phyloP scores from a whole-genome alignment of 2,888 invertebrate genomes.

The Sphinx pinastri region DNA sequence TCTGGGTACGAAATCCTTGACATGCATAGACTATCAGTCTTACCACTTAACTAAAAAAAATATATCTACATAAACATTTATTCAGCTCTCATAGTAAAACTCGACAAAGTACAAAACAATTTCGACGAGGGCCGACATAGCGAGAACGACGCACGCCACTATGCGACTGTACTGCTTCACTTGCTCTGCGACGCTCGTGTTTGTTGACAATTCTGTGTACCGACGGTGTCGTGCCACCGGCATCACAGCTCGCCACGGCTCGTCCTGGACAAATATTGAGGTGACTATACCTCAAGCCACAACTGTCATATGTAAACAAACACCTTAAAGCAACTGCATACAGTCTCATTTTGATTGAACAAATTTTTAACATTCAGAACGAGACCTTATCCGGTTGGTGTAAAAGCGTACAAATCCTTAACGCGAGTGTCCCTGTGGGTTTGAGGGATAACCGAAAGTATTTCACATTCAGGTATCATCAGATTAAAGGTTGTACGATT shows the following conservation, averaged over 20 bases:
- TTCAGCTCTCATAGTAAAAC: slow-evolving; percentile 36
- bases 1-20: no score
- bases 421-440: no score
- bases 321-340: no score
- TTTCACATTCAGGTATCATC: no score
- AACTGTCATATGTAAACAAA: no score
- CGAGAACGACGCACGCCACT: slow-evolving; percentile 54
- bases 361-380: no score
- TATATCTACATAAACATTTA: slow-evolving; percentile 12
- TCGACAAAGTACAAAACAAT: slow-evolving; percentile 63
- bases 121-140: slow-evolving; percentile 60
- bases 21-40: not conserved
- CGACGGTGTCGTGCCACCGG: slow-evolving; percentile 53
- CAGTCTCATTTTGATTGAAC: no score
- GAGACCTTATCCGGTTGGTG: no score
- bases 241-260: slow-evolving; percentile 55
- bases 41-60: not conserved
- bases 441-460: no score
- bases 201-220: slow-evolving; percentile 35
- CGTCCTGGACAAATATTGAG: slow-evolving; percentile 48
- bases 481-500: no score
- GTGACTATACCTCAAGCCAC: no score
- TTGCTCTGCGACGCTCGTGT: slow-evolving; percentile 31
- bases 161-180: slow-evolving; percentile 64
- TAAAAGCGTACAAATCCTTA: no score